Percentiles rank a stretch among this genome's conserved stretches.
Conservation (phyloP, 2,113 vertebrate genomes). For the Echinops telfairi region DNA sequence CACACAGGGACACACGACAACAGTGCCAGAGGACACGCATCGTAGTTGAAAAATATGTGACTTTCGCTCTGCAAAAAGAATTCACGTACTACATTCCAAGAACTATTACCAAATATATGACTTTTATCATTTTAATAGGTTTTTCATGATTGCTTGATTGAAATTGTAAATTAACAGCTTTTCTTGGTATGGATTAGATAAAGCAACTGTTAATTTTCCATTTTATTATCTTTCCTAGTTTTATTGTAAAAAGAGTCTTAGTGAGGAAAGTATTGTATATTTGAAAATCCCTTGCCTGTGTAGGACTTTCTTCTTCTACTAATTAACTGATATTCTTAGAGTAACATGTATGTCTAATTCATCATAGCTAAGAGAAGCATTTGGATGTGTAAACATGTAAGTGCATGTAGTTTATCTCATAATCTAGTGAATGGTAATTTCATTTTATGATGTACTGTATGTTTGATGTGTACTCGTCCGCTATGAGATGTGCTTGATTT, state of each 20-base stretch:
- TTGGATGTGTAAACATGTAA: neutral
- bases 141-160: too few relatives aligned
- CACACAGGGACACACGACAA: too few relatives aligned
- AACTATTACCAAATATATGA: too few relatives aligned
- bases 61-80: too few relatives aligned
- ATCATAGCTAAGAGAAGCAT: neutral
- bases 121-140: too few relatives aligned
- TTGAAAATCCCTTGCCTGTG: constrained; percentile 48
- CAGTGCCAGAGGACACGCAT: too few relatives aligned
- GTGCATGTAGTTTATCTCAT: constrained; percentile 5
- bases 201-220: neutral
- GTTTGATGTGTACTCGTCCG: constrained; percentile 50
- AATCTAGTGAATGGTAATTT: constrained; percentile 57
- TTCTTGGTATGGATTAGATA: too few relatives aligned
- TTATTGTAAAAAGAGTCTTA: constrained; percentile 55
- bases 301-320: constrained; percentile 48
- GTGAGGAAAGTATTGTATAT: constrained; percentile 29
- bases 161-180: too few relatives aligned
- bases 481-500: constrained; percentile 57
- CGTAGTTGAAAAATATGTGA: too few relatives aligned
- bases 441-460: neutral
- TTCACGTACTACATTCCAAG: too few relatives aligned
- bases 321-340: constrained; percentile 56
- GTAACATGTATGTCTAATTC: constrained; percentile 18
- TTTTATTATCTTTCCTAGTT: neutral